These are phyloP conservation scores for Centruroides sculpturatus DNA, from an alignment of 1,140 invertebrate genomes.

Conservation along the genomic window DNA sequence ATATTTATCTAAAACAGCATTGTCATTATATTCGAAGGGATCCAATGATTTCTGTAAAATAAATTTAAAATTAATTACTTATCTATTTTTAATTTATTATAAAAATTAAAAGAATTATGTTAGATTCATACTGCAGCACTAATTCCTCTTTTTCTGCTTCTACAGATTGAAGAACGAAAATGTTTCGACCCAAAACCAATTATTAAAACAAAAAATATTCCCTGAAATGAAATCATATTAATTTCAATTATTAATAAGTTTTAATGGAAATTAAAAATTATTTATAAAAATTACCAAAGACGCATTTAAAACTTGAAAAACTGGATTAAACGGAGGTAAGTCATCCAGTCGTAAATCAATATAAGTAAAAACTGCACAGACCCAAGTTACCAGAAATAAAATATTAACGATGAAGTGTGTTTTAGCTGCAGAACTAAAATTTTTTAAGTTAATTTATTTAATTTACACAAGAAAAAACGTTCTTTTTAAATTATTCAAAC, in stretches of 20 bases:
- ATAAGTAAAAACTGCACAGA: constrained; percentile 5
- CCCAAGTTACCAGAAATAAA: constrained; percentile 9
- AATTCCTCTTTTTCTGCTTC: neutral
- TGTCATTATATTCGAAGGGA: no score
- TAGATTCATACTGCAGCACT: constrained; percentile 5
- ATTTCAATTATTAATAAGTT: neutral
- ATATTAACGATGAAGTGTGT: constrained; percentile 5
- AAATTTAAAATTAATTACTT: no score
- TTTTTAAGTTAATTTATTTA: no score
- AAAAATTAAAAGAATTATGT: neutral
- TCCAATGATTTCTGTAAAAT: no score
- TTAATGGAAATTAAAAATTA: neutral
- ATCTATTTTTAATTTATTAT: no score
- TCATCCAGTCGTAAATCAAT: constrained; percentile 9
- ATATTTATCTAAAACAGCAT: no score
- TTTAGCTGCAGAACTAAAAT: constrained; percentile 2
- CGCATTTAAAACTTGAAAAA: constrained; percentile 11
- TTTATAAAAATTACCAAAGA: constrained; percentile 5
- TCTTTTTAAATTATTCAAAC: neutral
- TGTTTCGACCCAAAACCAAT: constrained; percentile 11
- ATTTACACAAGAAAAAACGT: no score
- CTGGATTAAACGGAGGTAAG: constrained; percentile 9
- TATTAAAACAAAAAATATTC: constrained; percentile 10
- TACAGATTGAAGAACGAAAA: constrained; percentile 9
- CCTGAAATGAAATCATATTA: neutral